Evolutionary conservation across 2,797 vertebrate genomes (phyloP), one percentile per base, ranked within the genome.

Genomic region (Cetoscarus ocellatus): DNA sequence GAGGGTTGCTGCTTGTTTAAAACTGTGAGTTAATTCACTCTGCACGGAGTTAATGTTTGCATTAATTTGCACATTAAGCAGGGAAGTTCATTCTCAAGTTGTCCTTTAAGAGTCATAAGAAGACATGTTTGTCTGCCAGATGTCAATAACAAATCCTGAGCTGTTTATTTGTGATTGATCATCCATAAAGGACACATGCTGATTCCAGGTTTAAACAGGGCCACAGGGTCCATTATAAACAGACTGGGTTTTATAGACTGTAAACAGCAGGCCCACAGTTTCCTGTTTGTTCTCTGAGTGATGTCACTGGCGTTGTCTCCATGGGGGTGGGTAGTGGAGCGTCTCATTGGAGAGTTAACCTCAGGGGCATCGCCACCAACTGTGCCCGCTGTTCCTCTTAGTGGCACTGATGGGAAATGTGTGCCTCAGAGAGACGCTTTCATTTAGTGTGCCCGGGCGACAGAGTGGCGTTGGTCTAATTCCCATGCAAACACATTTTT

Each of bases 301-400:
- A 83, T 84, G 82, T 87, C 84, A 87, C 9, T 5, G 27, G 36
- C 36, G 59, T 68, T 35, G 83, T 88, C 80, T 83, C 84, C 69
- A 49, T 86, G 87, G 84, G 77, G 83, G 87, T 18, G 56, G 68
- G 48, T 57, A 83, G 80, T 54, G 72, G 73, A 88, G 88, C 75
- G 59, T 42, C 77, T 87, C 84, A 92, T 91, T 90, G 88, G 86
- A 84, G 77, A 49, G 82, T 88, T 90, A 88, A 90, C 86, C 86
- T 78, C 72, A 6, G 73, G 77, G 85, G 73, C 77, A 65, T 70
- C 17, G 7, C 65, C 12, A 50, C 44, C 8, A 48, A 62, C 81
- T 43, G 54, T 55, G 71, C 79, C 74, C 53, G 77, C 73, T 85
- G 80, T 74, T 83, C 64, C 78, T 80, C 75, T 86, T 62, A 80